Base-by-base conservation (phyloP, 1,140 invertebrate species). In the Bradynema listronoti region DNA sequence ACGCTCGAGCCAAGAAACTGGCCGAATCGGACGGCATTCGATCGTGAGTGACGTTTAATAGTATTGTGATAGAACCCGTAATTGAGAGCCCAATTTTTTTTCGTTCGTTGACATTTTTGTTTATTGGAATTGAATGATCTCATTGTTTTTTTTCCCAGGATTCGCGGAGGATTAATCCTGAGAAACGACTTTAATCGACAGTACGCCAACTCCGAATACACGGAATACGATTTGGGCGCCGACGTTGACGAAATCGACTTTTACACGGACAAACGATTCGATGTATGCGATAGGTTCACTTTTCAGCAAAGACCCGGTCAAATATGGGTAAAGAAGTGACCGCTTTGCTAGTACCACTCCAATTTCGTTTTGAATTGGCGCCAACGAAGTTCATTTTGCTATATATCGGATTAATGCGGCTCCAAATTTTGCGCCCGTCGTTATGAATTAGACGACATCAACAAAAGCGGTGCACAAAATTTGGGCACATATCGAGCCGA, bases 91-190 rank as follows among this genome's bases (percentile, higher is more conserved):
- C 19, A 39, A 39, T 11, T 39, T 11, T 39, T 11, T 39, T 39
- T 19, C 19, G 36, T 11, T 39, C 11, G 36, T 39, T 19, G 36
- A 19, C 36, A 39, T 56, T 56, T 56, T 50, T 29, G 30, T 16
- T 25, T 59, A 39, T 11, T 39, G 19, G 19, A 39, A 43, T 9
- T 43, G 22, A 27, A 3, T 3, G 34, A 4, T 27, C n/a, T 50
- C 29, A 3, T 50, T 3, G 16, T 24, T 24, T 43, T 32, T 33
- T 16, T 16, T 34, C 25, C 27, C 24, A 61, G 59, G 30, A 43
- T 61, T 39, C 59, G 59, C 24, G 59, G 59, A 39, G 59, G 59
- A 39, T 25, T 61, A 14, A 24, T 62, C 19, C 50, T 61, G 6
- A 27, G 50, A n/a, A 61, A 61, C 22, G 59, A 61, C 41, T 61